These are phyloP conservation scores for Oxycera nigricornis DNA, from an alignment of 2,888 invertebrate species.

Conservation along the genomic window DNA sequence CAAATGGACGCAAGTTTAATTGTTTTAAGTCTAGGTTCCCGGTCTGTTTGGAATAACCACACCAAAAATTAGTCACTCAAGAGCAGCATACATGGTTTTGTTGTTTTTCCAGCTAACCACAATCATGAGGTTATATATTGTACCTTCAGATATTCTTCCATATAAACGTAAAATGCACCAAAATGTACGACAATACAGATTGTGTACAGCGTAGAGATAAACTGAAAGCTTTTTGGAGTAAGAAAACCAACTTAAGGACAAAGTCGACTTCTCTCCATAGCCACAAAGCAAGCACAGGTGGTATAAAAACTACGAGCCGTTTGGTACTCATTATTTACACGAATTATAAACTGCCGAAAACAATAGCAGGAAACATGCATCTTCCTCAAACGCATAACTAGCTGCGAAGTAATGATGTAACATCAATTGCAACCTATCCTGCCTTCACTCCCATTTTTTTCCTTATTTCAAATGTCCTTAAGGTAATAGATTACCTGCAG, in stretches of 20 bases:
- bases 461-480: constrained; percentile 43
- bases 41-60: too few species aligned
- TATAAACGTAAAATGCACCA: too few species aligned
- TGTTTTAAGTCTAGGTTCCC: too few species aligned
- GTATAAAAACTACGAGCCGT: neutral
- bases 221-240: neutral
- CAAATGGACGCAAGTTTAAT: too few species aligned
- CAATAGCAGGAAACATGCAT: constrained; percentile 26
- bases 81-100: too few species aligned
- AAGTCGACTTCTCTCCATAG: neutral
- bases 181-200: too few species aligned
- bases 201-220: neutral
- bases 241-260: too few species aligned
- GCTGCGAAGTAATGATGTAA: constrained; percentile 26
- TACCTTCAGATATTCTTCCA: too few species aligned
- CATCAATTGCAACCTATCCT: constrained; percentile 17
- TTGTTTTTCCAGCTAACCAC: too few species aligned
- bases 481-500: constrained; percentile 74
- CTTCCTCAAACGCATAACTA: constrained; percentile 11
- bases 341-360: neutral
- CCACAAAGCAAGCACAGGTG: neutral
- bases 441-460: neutral
- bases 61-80: too few species aligned
- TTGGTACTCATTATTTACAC: neutral
- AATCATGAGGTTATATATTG: too few species aligned